Evolutionary conservation across 2,888 invertebrate genomes (phyloP), one percentile per base, ranked within the genome.

Genomic region (Lochmaea capreae): DNA sequence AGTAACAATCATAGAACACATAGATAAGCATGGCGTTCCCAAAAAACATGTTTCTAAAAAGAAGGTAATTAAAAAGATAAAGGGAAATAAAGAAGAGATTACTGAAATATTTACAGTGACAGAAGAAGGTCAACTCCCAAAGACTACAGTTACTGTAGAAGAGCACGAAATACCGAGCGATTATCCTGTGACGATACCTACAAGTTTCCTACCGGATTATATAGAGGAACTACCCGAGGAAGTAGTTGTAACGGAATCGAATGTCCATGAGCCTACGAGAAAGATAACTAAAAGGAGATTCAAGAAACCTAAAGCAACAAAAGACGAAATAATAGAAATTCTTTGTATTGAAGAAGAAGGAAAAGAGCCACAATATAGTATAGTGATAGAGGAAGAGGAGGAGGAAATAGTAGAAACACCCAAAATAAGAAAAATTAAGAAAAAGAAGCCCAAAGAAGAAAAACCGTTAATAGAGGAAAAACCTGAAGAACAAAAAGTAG

Each of bases 331-430:
- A 80, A 89, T 89, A 80, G 87, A 89, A 87, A 88, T 89, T 79
- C 83, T 85, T n/a, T 87, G 84, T 1, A 83, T 87, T 54, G 87
- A 88, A 78, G 88, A 88, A 78, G 87, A 88, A 75, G 88, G 88
- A 63, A 87, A 86, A 81, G 80, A 87, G 83, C 85, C 89, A 78
- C 81, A 88, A 81, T 84, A 87, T 67, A 79, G 87, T 18, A 85
- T 88, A 77, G 81, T 87, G 57, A 85, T 85, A 69, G 78, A 82
- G 69, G 82, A 82, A 77, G 63, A 74, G 49, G 70, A 74, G 49
- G 70, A 75, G 16, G 66, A 67, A 49, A 65, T 54, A 59, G 46
- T 43, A 10, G 52, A 76, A 67, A 68, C 79, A 61, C 76, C 81
- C 57, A 52, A 58, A 39, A 33, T 33, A 4, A 67, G 67, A 72